Conservation (phyloP, 2,888 invertebrate genomes). For the Andrena bucephala region DNA sequence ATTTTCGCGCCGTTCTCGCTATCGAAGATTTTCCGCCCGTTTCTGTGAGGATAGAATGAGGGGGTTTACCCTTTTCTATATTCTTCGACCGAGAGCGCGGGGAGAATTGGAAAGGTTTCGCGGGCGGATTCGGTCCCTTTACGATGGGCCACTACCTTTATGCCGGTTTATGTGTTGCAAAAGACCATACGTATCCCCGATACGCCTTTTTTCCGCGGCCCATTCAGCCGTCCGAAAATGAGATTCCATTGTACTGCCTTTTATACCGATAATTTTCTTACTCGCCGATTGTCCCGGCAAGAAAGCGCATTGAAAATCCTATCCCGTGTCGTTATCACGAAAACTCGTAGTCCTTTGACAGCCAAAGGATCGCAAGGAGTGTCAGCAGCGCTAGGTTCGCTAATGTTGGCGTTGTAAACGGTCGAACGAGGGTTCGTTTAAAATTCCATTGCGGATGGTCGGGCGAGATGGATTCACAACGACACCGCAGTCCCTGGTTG, state of each 20-base stretch:
- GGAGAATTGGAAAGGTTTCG: conserved; percentile 68
- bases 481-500: background rate
- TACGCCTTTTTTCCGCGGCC: conserved; percentile 13
- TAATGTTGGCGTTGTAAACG: background rate
- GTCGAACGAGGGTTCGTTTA: background rate
- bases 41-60: conserved; percentile 50
- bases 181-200: conserved; percentile 52
- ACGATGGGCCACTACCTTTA: conserved; percentile 26
- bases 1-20: conserved; percentile 46
- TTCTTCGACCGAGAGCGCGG: conserved; percentile 47
- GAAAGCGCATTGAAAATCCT: conserved; percentile 9
- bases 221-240: conserved; percentile 42
- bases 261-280: conserved; percentile 47
- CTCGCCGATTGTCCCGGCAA: conserved; percentile 32
- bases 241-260: conserved; percentile 51
- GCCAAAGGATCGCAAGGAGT: background rate
- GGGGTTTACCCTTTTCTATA: conserved; percentile 44
- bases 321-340: conserved; percentile 25
- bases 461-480: background rate
- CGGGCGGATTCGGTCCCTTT: conserved; percentile 39
- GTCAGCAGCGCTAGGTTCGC: too few relatives aligned
- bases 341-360: background rate
- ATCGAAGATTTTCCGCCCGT: conserved; percentile 33
- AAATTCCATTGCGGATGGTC: background rate
- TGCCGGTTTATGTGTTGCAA: conserved; percentile 36